Percentiles rank a stretch among this genome's conserved stretches.
phyloP scores from a whole-genome alignment of 2,888 invertebrate genomes.

The Athrips mouffetella region DNA sequence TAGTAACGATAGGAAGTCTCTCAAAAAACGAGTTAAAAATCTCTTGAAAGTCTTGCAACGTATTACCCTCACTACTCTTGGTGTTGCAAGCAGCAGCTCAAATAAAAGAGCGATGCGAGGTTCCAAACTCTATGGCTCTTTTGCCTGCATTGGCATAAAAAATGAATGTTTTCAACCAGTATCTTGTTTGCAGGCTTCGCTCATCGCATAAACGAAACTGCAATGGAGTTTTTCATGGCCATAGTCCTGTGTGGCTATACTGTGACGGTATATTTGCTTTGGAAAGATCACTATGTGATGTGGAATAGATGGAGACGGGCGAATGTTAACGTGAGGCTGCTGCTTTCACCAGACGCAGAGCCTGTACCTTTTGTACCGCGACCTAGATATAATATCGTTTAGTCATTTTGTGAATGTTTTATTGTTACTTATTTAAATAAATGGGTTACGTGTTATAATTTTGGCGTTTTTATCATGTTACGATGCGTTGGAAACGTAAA shows the following conservation, averaged over 20 bases:
- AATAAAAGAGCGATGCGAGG: too few relatives aligned
- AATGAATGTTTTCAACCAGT: too few relatives aligned
- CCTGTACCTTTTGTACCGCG: conserved; percentile 67
- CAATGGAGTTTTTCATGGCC: conserved; percentile 80
- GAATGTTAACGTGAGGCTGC: conserved; percentile 80
- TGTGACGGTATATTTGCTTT: conserved; percentile 80
- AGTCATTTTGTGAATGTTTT: conserved; percentile 21
- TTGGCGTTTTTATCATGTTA: too few relatives aligned
- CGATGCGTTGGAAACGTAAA: too few relatives aligned
- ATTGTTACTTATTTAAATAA: conserved; percentile 5
- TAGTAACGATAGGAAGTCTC: too few relatives aligned
- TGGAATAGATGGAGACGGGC: conserved; percentile 84
- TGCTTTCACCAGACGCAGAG: conserved; percentile 73
- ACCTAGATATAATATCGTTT: conserved; percentile 62
- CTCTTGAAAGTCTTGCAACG: too few relatives aligned
- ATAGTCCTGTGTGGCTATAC: conserved; percentile 81
- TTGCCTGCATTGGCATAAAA: too few relatives aligned
- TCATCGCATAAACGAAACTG: conserved; percentile 78
- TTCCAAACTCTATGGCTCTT: too few relatives aligned
- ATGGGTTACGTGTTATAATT: too few relatives aligned
- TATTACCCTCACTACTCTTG: too few relatives aligned
- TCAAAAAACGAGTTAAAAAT: too few relatives aligned
- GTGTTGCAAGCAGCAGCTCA: too few relatives aligned
- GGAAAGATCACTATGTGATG: conserved; percentile 82
- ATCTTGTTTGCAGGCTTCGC: conserved; percentile 55